Evolutionary conservation across 2,888 invertebrate genomes (phyloP), one percentile per base, ranked within the genome.

Genomic region (Macrostomum cliftonense): DNA sequence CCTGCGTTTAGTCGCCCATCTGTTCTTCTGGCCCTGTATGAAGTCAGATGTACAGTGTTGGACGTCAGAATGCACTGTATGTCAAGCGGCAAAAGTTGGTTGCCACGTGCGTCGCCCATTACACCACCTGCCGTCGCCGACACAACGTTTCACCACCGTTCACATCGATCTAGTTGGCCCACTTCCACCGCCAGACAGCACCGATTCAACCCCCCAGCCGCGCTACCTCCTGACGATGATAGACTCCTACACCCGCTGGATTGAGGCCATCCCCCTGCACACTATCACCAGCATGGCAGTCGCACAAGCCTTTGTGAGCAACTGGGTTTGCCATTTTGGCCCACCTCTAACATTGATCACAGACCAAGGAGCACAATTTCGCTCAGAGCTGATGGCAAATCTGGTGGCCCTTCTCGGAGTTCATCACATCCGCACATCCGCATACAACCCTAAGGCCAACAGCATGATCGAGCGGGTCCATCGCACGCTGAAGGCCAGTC

Each of bases 131-230:
- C 28, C 28, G 4, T 28, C 28, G 9, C 28, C 28, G 28, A 28
- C 28, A 28, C 28, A 28, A 28, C 28, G 28, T 28, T 28, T 28
- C 28, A 28, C 28, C 4, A 28, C 28, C 9, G 28, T 71, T 5
- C 69, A 72, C 55, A 58, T 73, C 2, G 70, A 73, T 55, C 55
- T 73, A 7, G 61, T 73, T 1, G 69, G 70, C 1, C 71, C 70
- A 0, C 52, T 71, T 11, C 65, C 69, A 14, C 28, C 9, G 28
- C 28, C 28, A 4, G 28, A 28, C 28, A 28, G 5, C 28, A 9
- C 9, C 28, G 28, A 28, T 7, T 9, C 50, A 17, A 12, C 45
- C n/a, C 7, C 20, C 12, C n/a, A 36, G 11, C 40, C 17, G 1
- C 59, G 59, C 1, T 61, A 59, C 49, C 53, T 53, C 12, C 42